Evolutionary conservation across 2,797 vertebrate species (phyloP).

Genomic region (Tenualosa ilisha): DNA sequence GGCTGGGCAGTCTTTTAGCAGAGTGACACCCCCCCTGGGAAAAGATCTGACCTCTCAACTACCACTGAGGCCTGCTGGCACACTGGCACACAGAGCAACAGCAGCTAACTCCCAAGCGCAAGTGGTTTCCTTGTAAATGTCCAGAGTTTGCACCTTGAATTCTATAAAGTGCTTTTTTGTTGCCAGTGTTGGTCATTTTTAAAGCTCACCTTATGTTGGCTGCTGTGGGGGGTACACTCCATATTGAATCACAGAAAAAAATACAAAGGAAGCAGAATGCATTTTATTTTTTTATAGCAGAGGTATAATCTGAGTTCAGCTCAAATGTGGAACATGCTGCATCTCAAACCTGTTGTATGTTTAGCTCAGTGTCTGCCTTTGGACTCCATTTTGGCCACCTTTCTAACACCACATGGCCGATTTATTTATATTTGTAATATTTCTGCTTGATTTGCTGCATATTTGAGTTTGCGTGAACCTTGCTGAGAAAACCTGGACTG

Average conservation of each 20-base stretch:
- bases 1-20: constrained; percentile 26
- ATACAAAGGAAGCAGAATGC: background rate
- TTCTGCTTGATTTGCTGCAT: background rate
- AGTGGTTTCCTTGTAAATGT: background rate
- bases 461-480: background rate
- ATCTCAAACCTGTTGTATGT: no score
- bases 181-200: background rate
- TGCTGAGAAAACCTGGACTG: background rate
- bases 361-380: background rate
- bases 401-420: background rate
- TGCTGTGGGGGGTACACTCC: background rate
- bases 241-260: background rate
- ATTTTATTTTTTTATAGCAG: background rate
- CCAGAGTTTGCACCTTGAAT: background rate
- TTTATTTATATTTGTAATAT: background rate
- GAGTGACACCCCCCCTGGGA: constrained; percentile 10
- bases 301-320: background rate
- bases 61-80: background rate
- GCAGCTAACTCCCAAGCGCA: background rate
- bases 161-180: background rate
- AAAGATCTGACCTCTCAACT: background rate
- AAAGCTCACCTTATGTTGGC: background rate
- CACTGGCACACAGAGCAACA: background rate
- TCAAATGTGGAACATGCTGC: background rate
- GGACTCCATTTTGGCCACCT: background rate